These are phyloP conservation scores for Tenthredo distinguenda DNA, from an alignment of 2,888 invertebrate genomes.

Conservation along the genomic window DNA sequence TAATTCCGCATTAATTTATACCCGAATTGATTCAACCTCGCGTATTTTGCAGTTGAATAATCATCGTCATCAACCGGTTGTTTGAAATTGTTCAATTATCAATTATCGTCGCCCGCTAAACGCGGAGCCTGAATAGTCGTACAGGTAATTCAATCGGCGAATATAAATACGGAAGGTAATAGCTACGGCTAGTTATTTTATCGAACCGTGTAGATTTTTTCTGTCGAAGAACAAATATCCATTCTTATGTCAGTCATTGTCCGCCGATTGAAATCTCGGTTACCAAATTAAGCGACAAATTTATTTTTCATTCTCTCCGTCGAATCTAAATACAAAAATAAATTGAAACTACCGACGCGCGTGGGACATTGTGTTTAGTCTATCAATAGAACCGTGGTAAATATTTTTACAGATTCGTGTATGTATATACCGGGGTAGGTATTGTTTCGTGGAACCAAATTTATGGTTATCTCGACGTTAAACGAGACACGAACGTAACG, in stretches of 20 bases:
- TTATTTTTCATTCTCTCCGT: background rate
- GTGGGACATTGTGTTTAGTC: constrained; percentile 30
- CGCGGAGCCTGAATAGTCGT: background rate
- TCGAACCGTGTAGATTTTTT: background rate
- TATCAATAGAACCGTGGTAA: constrained; percentile 13
- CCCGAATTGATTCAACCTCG: background rate
- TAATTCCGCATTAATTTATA: background rate
- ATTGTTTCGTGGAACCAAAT: constrained; percentile 23
- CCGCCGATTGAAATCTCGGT: background rate
- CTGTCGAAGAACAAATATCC: no score
- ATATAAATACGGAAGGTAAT: background rate
- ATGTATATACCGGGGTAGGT: background rate
- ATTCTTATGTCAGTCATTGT: background rate
- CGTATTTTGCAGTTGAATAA: background rate
- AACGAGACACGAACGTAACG: constrained; percentile 37
- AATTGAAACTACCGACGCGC: background rate
- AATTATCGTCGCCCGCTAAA: background rate
- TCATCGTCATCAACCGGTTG: constrained; percentile 1
- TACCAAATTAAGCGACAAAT: background rate
- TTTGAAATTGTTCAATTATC: constrained; percentile 18
- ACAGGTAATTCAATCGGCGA: background rate
- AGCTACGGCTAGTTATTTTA: background rate
- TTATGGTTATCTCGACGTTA: constrained; percentile 33
- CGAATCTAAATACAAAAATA: constrained; percentile 13
- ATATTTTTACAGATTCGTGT: constrained; percentile 1